These are phyloP conservation scores for cat (Felis catus) DNA, from an alignment of 2,113 vertebrate species.

Conservation along the genomic window F.catus_Fca126_mat1.0 CM031413.1:22680001-22680500, in stretches of 20 bases:
- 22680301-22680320: not conserved
- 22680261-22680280: not conserved
- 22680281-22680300: not conserved
- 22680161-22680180: conserved; percentile 64
- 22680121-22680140: conserved; percentile 78
- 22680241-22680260: not conserved
- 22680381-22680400: not conserved
- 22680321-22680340: not conserved
- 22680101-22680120: conserved; percentile 60
- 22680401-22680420: not conserved
- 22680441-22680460: not conserved
- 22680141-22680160: conserved; percentile 64
- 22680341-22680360: not conserved
- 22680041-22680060: conserved; percentile 21
- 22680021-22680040: not conserved
- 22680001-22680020: not conserved
- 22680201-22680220: conserved; percentile 60
- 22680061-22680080: not conserved
- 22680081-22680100: conserved; percentile 56
- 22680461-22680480: not conserved
- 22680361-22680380: not conserved
- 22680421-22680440: not conserved
- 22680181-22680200: conserved; percentile 70
- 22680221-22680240: not conserved
- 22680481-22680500: not conserved